Conservation (phyloP, 2,888 invertebrate genomes). For the Cremastinae sp. region DNA sequence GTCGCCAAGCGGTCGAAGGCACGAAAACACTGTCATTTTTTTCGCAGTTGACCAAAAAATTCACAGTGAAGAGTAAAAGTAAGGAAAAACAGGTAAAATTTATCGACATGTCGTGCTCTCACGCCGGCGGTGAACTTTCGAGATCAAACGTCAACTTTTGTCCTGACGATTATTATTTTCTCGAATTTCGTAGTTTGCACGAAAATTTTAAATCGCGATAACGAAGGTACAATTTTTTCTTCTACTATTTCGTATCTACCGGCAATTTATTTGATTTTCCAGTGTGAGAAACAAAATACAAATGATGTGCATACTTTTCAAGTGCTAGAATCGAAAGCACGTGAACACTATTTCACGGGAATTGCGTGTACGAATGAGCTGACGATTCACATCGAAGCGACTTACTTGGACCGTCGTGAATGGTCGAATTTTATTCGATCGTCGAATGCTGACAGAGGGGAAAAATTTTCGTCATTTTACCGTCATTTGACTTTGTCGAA, state of each 20-base stretch:
- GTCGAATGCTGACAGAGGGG: not conserved
- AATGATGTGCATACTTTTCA: constrained; percentile 4
- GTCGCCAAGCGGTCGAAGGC: constrained; percentile 85
- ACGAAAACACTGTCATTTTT: constrained; percentile 81
- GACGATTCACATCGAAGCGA: constrained; percentile 20
- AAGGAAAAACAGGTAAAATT: constrained; percentile 30
- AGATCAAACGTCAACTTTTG: not conserved
- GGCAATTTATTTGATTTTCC: no score
- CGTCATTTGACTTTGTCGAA: not conserved
- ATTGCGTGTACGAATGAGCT: constrained; percentile 4
- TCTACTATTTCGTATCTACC: no score
- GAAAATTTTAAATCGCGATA: not conserved
- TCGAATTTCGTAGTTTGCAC: not conserved
- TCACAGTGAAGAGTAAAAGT: constrained; percentile 39
- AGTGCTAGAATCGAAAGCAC: not conserved
- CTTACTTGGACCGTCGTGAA: constrained; percentile 31
- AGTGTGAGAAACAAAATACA: not conserved
- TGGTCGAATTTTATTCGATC: constrained; percentile 19
- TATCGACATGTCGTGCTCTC: constrained; percentile 34
- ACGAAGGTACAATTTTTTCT: not conserved
- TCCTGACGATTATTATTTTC: not conserved
- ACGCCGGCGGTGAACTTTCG: not conserved
- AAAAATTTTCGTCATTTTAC: constrained; percentile 10
- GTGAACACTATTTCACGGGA: not conserved
- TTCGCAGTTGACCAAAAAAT: constrained; percentile 53